Base-by-base conservation (phyloP, 2,797 vertebrate genomes). In the Heliangelus exortis region DNA sequence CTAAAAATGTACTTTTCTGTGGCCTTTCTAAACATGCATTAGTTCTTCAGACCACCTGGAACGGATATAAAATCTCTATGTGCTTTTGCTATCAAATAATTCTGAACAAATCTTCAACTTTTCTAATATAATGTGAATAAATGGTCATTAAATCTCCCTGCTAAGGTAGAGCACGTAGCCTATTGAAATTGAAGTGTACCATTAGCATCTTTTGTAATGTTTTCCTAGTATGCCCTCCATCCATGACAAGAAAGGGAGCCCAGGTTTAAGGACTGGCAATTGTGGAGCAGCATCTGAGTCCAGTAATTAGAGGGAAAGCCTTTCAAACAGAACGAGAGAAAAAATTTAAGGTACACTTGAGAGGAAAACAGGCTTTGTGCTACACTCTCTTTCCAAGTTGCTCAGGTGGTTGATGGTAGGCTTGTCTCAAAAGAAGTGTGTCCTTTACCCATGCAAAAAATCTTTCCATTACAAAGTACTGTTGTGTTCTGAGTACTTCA, bases 41-140 rank as follows among this genome's bases (percentile, higher is more conserved):
- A 66, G 55, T 88, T 86, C 76, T 90, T 91, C 57, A 54, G 43
- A 47, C 68, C 59, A 58, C 91, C 51, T 87, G 80, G 66, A 92
- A 72, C 62, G 43, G 8, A 45, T 83, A 66, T 86, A 86, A 88
- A 89, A 72, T 66, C 29, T 87, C 58, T 82, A n/a, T 83, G n/a
- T 74, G 36, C 45, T 77, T 89, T 17, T 80, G 58, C n/a, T 80
- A 25, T 83, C 34, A 68, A 77, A 81, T 89, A 77, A 83, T 89
- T 83, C 33, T 72, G 48, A 89, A 36, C 23, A 93, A 43, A 19
- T 59, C n/a, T 65, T 57, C 33, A 3, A 7, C 63, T 87, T 89
- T 92, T 77, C 55, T 33, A 51, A 75, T 22, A 68, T 89, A 28
- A 34, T 39, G 61, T 7, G 8, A 85, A 65, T 83, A 89, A 89